Percentiles rank a stretch among this genome's conserved stretches.
These are phyloP conservation scores for Pomatorhinus ruficollis DNA, from an alignment of 2,113 vertebrate genomes.

Conservation along the genomic window DNA sequence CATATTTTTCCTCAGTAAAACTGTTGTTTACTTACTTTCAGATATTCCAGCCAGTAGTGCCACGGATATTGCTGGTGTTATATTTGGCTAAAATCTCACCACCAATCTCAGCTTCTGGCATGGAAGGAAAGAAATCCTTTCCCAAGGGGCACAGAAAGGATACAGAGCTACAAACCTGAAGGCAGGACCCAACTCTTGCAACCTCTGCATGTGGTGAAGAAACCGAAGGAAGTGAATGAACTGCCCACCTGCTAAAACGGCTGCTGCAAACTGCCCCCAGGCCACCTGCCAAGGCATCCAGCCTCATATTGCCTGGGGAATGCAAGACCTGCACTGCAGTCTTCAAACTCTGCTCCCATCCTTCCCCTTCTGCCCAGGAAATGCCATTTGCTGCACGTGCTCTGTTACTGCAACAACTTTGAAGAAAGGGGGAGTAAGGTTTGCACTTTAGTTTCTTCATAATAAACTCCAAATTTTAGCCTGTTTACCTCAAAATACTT, in stretches of 20 bases:
- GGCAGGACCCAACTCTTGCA: background rate
- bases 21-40: background rate
- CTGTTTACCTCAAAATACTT: background rate
- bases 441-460: background rate
- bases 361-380: background rate
- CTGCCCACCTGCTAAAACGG: background rate
- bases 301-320: fast-evolving
- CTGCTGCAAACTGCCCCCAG: background rate
- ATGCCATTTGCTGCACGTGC: fast-evolving
- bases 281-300: background rate
- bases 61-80: background rate
- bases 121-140: background rate
- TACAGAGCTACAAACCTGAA: background rate
- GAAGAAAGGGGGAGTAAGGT: background rate
- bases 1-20: background rate
- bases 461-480: background rate
- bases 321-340: background rate
- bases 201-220: background rate
- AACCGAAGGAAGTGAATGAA: background rate
- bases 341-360: background rate
- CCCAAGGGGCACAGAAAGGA: background rate
- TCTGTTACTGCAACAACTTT: fast-evolving
- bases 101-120: background rate
- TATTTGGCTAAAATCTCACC: background rate
- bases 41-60: background rate